Evolutionary conservation across 2,888 invertebrate genomes (phyloP).

Genomic region (Acleris holmiana): DNA sequence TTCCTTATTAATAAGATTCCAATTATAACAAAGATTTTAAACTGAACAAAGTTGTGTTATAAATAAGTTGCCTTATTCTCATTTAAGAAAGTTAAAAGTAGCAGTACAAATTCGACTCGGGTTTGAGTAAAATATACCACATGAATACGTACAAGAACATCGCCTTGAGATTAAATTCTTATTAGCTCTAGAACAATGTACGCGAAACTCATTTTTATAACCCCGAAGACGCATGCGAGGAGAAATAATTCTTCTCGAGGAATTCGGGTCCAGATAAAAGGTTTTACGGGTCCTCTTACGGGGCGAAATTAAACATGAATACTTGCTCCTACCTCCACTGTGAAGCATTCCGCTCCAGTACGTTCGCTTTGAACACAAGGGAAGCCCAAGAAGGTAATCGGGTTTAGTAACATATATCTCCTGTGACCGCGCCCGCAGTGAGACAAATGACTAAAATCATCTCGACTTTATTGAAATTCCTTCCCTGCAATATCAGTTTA

Average conservation of each 20-base stretch:
- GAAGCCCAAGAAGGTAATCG: conserved; percentile 71
- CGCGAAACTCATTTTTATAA: conserved; percentile 35
- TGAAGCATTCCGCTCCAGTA: conserved; percentile 80
- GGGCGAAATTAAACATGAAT: conserved; percentile 82
- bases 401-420: conserved; percentile 64
- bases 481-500: conserved; percentile 37
- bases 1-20: too few relatives aligned
- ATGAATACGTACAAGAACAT: conserved; percentile 23
- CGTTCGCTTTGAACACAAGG: conserved; percentile 78
- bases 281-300: conserved; percentile 67
- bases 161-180: conserved; percentile 34
- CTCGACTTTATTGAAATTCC: conserved; percentile 54
- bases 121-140: conserved; percentile 3
- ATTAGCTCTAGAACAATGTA: conserved; percentile 34
- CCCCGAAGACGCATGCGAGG: conserved; percentile 34
- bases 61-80: neutral
- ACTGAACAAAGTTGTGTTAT: too few relatives aligned
- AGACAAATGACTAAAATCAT: conserved; percentile 62
- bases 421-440: conserved; percentile 56
- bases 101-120: neutral
- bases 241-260: conserved; percentile 57
- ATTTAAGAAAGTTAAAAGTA: neutral
- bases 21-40: too few relatives aligned
- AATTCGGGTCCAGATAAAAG: conserved; percentile 74
- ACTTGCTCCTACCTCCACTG: conserved; percentile 80